phyloP scores from a whole-genome alignment of 2,113 vertebrate species.

The Pangasianodon hypophthalmus region DNA sequence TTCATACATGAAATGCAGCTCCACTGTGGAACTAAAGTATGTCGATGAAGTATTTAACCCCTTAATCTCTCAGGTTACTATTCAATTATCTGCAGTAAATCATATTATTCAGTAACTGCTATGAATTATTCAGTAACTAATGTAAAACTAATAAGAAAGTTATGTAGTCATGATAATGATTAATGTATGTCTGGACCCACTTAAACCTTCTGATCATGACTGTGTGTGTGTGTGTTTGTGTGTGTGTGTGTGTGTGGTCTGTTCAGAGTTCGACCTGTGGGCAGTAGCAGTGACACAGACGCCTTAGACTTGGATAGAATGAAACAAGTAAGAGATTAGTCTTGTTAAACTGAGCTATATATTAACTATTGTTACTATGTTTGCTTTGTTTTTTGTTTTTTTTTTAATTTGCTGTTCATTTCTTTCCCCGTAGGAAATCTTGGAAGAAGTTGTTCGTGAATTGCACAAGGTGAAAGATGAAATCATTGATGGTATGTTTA shows the following conservation, averaged over 20 bases:
- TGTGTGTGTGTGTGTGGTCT: conserved; percentile 22
- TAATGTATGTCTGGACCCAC: neutral
- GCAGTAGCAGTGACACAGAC: conserved; percentile 85
- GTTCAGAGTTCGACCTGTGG: conserved; percentile 86
- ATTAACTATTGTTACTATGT: too few relatives aligned
- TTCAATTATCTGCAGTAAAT: neutral
- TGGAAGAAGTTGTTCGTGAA: conserved; percentile 97
- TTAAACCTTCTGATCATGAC: neutral
- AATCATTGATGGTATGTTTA: conserved; percentile 91
- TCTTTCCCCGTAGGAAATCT: conserved; percentile 82
- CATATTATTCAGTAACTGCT: neutral
- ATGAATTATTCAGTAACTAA: too few relatives aligned
- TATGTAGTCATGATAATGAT: neutral
- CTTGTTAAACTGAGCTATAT: neutral
- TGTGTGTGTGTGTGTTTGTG: neutral
- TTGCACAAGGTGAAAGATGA: conserved; percentile 98
- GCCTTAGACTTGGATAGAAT: conserved; percentile 94
- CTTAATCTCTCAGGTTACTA: neutral
- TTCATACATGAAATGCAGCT: neutral
- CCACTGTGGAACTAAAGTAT: neutral
- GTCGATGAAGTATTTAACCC: neutral
- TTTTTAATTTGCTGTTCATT: neutral
- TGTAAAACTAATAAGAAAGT: neutral
- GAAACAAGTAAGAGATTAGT: conserved; percentile 86
- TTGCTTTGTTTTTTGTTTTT: neutral